Base-by-base conservation (phyloP, 2,888 invertebrate species). In the Pinctada fucata region DNA sequence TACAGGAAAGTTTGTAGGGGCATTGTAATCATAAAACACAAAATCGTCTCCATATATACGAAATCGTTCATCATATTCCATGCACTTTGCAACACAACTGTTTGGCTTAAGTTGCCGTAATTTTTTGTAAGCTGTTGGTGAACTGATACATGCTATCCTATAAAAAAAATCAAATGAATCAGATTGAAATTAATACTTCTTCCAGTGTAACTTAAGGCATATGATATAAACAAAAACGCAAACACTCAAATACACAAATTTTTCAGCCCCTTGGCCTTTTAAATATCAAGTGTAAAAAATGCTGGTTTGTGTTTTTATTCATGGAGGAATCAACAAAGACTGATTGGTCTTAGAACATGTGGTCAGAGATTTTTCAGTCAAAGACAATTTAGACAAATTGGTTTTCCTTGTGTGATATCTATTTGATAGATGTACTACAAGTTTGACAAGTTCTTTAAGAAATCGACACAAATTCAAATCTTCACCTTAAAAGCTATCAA, bases 1-100 rank as follows among this genome's bases (percentile, higher is more conserved):
- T 52, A 93, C 91, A 0, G 95, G 95, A 13, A 97, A 89, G 71
- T 95, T 94, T 10, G 96, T 94, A 0, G 97, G 97, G 10, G 93
- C 92, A 87, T 96, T 97, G 92, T 97, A 98, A 93, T 99, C 97
- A 90, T 97, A 99, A 83, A 95, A 95, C 65, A 96, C 93, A 92
- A 96, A 99, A 91, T 97, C 95, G 0, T 94, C 93, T 2, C 96
- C 96, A 91, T 95, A 96, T 1, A 95, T 94, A 63, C 95, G 94
- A 93, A 99, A 98, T 79, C 98, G 94, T 87, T 94, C 93, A 91
- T 99, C 98, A 91, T 94, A 98, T 93, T 99, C 99, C 76, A 97
- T 95, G 76, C 88, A 87, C 70, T 85, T 88, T 1, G 80, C 84
- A 13, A 75, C 76, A 50, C 85, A 83, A 3, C 71, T 76, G 6